Evolutionary conservation across 2,797 vertebrate genomes (phyloP), one percentile per base, ranked within the genome.

Genomic region (Myripristis murdjan): DNA sequence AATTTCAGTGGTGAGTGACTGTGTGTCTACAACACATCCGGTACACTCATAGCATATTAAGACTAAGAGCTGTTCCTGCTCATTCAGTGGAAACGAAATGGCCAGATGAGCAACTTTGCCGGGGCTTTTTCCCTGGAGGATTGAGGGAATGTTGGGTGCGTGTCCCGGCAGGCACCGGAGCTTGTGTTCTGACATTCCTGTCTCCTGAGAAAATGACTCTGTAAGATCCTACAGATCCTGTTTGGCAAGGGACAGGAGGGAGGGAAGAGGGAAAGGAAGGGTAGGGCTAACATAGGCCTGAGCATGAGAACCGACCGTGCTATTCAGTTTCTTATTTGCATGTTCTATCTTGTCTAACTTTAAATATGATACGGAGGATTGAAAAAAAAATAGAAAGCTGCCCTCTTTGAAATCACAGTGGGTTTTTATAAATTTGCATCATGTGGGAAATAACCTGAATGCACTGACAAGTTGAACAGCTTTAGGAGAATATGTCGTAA

Each of bases 161-260:
- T 91, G 94, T 93, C 54, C 52, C 70, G 87, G 91, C 94, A 93
- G 83, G 93, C 86, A 83, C 12, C 46, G 49, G 69, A 76, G 76
- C 88, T 76, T 89, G 86, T 88, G 87, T 74, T 88, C 79, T 88
- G 83, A 85, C 93, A 95, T 95, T 95, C 94, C 92, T 92, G 82
- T 87, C 89, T 93, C 91, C 91, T 94, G 93, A 94, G 93, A 93
- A 94, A 92, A 94, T 90, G 81, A 91, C 87, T 91, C 74, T 86
- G 72, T 91, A 83, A 90, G 92, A 95, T 93, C 93, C 89, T 91
- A 94, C 93, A 93, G 83, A 94, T 94, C 94, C 94, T 92, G 94
- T 95, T 95, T 94, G 91, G 92, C 93, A 91, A 94, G 94, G 84
- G 83, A 84, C 46, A 47, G 90, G 86, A 90, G 88, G 90, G 90